phyloP scores from a whole-genome alignment of 2,113 vertebrate species.

The Lagopus leucura region DNA sequence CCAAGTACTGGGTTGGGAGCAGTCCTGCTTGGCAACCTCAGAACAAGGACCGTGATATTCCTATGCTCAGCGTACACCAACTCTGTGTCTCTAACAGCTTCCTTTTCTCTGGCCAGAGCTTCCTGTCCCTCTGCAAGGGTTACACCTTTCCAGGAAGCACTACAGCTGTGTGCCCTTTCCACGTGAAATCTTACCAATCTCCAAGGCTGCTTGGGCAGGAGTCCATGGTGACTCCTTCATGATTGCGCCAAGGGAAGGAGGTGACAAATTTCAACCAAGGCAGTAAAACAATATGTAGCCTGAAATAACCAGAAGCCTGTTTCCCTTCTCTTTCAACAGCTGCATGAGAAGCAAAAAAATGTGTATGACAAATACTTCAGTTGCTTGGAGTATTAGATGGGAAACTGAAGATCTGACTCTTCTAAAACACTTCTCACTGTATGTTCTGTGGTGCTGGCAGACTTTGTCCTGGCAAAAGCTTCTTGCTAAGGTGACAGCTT shows the following conservation, averaged over 20 bases:
- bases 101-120: rapidly evolving
- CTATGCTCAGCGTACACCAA: not conserved
- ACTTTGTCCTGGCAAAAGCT: not conserved
- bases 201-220: not conserved
- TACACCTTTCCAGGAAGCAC: rapidly evolving
- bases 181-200: not conserved
- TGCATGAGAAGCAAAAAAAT: conserved; percentile 22
- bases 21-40: not conserved
- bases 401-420: not conserved
- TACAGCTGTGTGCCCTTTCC: rapidly evolving
- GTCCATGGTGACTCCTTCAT: not conserved
- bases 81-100: rapidly evolving
- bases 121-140: not conserved
- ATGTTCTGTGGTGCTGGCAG: not conserved
- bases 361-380: not conserved
- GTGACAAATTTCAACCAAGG: not conserved
- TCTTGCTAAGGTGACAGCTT: conserved; percentile 18
- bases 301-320: not conserved
- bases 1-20: not conserved
- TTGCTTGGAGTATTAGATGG: not conserved
- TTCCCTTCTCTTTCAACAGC: not conserved
- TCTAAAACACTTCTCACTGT: not conserved
- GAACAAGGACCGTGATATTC: not conserved
- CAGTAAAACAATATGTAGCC: not conserved
- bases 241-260: not conserved